Evolutionary conservation across 1,140 invertebrate species (phyloP).

Genomic region (Drosophila pallidifrons): DNA sequence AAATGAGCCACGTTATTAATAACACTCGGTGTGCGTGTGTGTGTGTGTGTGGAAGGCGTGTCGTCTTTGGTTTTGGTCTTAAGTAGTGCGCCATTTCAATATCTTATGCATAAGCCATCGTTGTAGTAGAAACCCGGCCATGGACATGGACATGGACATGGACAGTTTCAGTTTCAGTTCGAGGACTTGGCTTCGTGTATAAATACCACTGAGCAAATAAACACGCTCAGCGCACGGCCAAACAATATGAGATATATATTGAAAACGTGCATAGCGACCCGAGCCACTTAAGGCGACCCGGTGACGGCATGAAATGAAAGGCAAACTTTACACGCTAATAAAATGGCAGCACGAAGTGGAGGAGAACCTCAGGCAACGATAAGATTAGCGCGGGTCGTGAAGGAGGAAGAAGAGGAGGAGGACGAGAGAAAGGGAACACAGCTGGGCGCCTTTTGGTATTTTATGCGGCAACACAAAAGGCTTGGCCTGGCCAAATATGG

Average conservation of each 20-base stretch:
- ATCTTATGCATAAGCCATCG: conserved; percentile 70
- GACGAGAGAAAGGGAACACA: conserved; percentile 24
- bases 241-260: conserved; percentile 82
- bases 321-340: conserved; percentile 77
- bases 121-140: conserved; percentile 18
- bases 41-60: conserved; percentile 9
- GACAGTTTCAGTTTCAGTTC: conserved; percentile 27
- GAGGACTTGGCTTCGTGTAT: conserved; percentile 50
- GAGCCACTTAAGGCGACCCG: conserved; percentile 64
- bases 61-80: conserved; percentile 1
- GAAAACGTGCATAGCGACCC: conserved; percentile 71
- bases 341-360: conserved; percentile 55
- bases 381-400: background rate
- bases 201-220: conserved; percentile 78
- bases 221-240: conserved; percentile 76
- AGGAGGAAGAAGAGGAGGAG: background rate
- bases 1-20: conserved; percentile 71
- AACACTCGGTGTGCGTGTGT: conserved; percentile 45
- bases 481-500: conserved; percentile 73
- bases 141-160: conserved; percentile 2
- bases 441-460: conserved; percentile 58
- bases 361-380: conserved; percentile 11
- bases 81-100: conserved; percentile 72
- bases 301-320: conserved; percentile 63
- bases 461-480: conserved; percentile 75